Percentiles rank a stretch among this genome's conserved stretches.
Evolutionary conservation across 2,888 invertebrate genomes (phyloP).

Genomic region (Orthonevra nobilis): DNA sequence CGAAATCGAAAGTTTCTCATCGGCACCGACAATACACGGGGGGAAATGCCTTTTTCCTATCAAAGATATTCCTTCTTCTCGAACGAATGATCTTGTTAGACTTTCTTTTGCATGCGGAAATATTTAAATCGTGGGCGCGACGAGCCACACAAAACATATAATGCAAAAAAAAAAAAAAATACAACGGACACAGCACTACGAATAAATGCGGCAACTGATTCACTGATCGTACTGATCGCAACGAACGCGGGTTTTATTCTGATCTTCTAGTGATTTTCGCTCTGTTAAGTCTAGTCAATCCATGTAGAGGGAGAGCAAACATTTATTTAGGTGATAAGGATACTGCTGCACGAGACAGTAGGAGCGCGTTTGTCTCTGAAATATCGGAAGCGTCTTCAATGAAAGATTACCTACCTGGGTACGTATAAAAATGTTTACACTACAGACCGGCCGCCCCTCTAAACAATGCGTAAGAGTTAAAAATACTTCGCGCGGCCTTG

Average conservation of each 20-base stretch:
- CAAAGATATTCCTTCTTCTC: slow-evolving; percentile 40
- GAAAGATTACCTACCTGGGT: slow-evolving; percentile 22
- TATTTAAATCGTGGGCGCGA: neutral
- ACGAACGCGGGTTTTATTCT: slow-evolving; percentile 42
- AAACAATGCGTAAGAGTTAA: too few species aligned
- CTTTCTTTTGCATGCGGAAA: slow-evolving; percentile 32
- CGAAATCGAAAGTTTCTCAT: slow-evolving; percentile 84
- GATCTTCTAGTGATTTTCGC: slow-evolving; percentile 15
- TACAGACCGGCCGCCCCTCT: too few species aligned
- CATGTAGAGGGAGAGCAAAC: slow-evolving; percentile 37
- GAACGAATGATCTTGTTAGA: slow-evolving; percentile 7
- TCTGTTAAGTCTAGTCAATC: slow-evolving; percentile 13
- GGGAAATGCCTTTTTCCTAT: neutral
- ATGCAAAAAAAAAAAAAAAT: neutral
- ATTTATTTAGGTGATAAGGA: slow-evolving; percentile 54
- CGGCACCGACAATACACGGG: slow-evolving; percentile 74
- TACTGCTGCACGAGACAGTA: slow-evolving; percentile 29
- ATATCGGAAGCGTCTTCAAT: slow-evolving; percentile 4
- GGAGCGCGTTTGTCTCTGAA: neutral
- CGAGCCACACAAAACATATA: slow-evolving; percentile 33
- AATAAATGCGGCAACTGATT: slow-evolving; percentile 1
- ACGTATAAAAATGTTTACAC: neutral
- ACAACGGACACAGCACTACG: slow-evolving; percentile 2
- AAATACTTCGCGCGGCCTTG: slow-evolving; percentile 3
- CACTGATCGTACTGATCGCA: slow-evolving; percentile 38